Evolutionary conservation across 2,888 invertebrate genomes (phyloP).

Genomic region (Cordylochernes scorpioides): DNA sequence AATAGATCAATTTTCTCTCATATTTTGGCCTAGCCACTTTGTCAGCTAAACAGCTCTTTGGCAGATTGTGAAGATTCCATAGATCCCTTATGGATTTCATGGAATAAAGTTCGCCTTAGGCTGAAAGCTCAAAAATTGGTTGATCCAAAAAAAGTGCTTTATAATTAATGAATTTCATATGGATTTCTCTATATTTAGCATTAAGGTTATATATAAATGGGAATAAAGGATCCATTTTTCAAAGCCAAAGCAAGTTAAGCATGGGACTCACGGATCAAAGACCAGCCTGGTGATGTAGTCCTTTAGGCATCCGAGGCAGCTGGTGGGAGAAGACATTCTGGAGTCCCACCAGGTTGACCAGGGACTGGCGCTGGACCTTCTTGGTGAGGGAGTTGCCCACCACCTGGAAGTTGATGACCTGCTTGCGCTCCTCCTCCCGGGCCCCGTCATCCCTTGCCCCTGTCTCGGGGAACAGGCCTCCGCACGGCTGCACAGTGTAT

Average conservation of each 20-base stretch:
- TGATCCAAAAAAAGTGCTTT: no score
- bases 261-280: conserved; percentile 21
- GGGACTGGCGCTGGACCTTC: conserved; percentile 59
- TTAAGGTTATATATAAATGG: neutral
- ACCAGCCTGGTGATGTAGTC: conserved; percentile 30
- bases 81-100: no score
- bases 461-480: conserved; percentile 36
- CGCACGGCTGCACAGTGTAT: conserved; percentile 1
- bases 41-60: no score
- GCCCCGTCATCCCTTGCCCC: conserved; percentile 71
- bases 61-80: no score
- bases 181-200: no score
- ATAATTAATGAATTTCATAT: no score
- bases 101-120: no score
- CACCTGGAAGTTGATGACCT: conserved; percentile 72
- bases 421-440: conserved; percentile 58
- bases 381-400: conserved; percentile 72
- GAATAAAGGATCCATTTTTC: neutral
- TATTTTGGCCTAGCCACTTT: no score
- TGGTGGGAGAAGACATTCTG: conserved; percentile 88
- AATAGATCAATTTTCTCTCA: no score
- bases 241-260: neutral
- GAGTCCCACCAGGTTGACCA: conserved; percentile 71
- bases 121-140: no score
- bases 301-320: conserved; percentile 84